Evolutionary conservation across 2,888 invertebrate species (phyloP).

Genomic region (Alsophila aescularia): DNA sequence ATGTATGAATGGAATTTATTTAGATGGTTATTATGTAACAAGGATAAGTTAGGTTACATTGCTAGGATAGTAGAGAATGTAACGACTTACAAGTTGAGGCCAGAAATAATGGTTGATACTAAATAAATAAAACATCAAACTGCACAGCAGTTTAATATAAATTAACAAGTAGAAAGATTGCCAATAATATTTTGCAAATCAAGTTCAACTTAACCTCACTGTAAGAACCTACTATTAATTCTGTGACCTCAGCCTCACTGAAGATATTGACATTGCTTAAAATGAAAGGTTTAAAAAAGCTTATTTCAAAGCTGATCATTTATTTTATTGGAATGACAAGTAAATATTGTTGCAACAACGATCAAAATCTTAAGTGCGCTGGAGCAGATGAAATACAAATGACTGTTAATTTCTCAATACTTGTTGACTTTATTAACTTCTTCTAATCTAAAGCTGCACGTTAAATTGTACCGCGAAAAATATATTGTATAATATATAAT

Average conservation of each 20-base stretch:
- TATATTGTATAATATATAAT: constrained; percentile 5
- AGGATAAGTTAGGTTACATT: too few relatives aligned
- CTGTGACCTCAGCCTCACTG: too few relatives aligned
- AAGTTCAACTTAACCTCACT: constrained; percentile 2
- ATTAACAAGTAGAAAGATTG: constrained; percentile 15
- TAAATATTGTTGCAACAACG: background rate
- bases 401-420: constrained; percentile 1
- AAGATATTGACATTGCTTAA: background rate
- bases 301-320: background rate
- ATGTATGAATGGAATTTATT: too few relatives aligned
- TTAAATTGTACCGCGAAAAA: constrained; percentile 4
- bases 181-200: background rate
- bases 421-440: constrained; percentile 14
- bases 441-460: constrained; percentile 8
- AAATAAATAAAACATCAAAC: too few relatives aligned
- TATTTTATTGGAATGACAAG: background rate
- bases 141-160: too few relatives aligned
- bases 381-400: background rate
- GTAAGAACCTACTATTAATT: background rate
- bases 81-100: too few relatives aligned
- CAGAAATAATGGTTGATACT: too few relatives aligned
- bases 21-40: too few relatives aligned
- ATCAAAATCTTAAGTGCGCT: background rate
- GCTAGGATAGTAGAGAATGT: too few relatives aligned
- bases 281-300: background rate